Conservation (phyloP, 2,113 vertebrate species). For the Cryptoleucopteryx plumbea region DNA sequence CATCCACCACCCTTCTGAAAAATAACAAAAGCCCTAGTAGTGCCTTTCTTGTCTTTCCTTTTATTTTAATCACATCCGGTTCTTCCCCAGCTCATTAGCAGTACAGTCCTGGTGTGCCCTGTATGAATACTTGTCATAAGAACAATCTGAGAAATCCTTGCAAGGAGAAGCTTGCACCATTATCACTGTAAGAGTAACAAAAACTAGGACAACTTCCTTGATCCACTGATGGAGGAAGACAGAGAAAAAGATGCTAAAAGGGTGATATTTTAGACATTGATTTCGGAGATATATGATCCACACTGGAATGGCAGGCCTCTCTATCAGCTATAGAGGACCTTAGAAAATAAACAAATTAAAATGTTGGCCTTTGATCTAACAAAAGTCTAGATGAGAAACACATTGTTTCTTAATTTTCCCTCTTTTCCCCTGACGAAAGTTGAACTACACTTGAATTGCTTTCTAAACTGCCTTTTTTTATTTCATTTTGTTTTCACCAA, state of each 20-base stretch:
- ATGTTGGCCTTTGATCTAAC: background rate
- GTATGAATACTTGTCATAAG: background rate
- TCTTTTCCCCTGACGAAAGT: background rate
- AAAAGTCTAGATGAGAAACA: background rate
- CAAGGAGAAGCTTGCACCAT: background rate
- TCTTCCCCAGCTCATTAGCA: background rate
- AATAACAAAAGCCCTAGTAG: background rate
- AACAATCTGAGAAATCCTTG: background rate
- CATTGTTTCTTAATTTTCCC: background rate
- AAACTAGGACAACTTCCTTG: background rate
- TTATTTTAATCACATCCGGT: background rate
- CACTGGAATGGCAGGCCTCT: background rate
- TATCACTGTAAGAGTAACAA: background rate
- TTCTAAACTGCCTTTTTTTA: background rate
- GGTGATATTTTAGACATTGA: background rate
- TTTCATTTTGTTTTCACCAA: background rate
- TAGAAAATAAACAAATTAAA: background rate
- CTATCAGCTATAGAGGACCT: background rate
- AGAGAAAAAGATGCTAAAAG: background rate
- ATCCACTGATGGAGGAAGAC: background rate
- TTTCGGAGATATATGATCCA: background rate
- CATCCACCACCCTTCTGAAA: background rate
- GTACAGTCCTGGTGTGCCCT: background rate
- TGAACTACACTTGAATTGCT: background rate
- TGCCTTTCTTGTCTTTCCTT: background rate